These are phyloP conservation scores for Drosophila leonis DNA, from an alignment of 2,888 invertebrate genomes.

Conservation along the genomic window DNA sequence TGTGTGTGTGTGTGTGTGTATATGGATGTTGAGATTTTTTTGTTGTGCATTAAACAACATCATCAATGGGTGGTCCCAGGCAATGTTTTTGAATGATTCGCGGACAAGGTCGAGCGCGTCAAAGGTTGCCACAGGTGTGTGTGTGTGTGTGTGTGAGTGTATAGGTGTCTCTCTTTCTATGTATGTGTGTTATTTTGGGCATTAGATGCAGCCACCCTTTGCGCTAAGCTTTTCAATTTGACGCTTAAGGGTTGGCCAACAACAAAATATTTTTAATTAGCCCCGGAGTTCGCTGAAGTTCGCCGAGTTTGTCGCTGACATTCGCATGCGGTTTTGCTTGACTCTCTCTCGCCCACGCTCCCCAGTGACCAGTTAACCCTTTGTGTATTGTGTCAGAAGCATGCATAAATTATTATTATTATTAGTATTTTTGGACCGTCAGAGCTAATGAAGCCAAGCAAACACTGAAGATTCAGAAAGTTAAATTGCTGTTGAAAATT, in stretches of 20 bases:
- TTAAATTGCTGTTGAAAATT: background rate
- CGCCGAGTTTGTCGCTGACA: conserved; percentile 14
- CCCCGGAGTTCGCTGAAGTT: conserved; percentile 49
- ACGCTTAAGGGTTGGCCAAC: conserved; percentile 54
- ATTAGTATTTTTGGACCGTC: conserved; percentile 44
- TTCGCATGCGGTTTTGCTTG: conserved; percentile 46
- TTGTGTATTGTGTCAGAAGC: conserved; percentile 72
- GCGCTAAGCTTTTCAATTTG: conserved; percentile 58
- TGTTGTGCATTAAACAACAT: conserved; percentile 74
- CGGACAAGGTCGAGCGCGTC: conserved; percentile 55
- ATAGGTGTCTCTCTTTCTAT: background rate
- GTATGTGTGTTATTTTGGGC: conserved; percentile 36
- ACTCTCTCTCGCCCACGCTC: background rate
- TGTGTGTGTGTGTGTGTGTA: conserved; percentile 24
- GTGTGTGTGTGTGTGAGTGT: conserved; percentile 15
- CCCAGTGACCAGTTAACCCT: conserved; percentile 63
- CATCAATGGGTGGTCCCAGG: conserved; percentile 68
- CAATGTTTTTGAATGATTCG: conserved; percentile 45
- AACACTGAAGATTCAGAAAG: conserved; percentile 1
- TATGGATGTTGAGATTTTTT: conserved; percentile 81
- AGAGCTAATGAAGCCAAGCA: conserved; percentile 59
- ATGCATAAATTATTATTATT: conserved; percentile 73
- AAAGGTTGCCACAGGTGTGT: conserved; percentile 22
- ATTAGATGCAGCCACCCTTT: conserved; percentile 44
- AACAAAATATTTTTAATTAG: conserved; percentile 71